phyloP scores from a whole-genome alignment of 2,797 vertebrate genomes.

The Pagetopsis macropterus region DNA sequence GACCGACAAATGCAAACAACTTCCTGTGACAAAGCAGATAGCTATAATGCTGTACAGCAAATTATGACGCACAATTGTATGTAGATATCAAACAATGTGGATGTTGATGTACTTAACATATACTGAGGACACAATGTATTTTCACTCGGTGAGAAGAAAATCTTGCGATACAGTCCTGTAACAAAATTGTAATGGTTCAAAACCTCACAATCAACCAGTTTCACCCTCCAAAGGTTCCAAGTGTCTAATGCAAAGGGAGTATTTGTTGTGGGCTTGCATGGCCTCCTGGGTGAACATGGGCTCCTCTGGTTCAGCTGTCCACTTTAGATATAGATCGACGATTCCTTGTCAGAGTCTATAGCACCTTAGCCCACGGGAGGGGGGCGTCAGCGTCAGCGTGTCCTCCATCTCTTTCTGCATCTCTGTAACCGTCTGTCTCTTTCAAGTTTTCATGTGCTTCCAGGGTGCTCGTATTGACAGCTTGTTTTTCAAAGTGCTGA shows the following conservation, averaged over 20 bases:
- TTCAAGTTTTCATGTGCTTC: constrained; percentile 37
- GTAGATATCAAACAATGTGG: constrained; percentile 8
- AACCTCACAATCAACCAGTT: not conserved
- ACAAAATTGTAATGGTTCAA: not conserved
- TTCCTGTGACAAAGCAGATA: constrained; percentile 35
- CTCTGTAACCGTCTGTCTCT: constrained; percentile 32
- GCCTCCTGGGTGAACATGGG: constrained; percentile 9
- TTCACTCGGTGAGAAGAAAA: not conserved
- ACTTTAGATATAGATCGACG: constrained; percentile 54
- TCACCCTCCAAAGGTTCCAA: not conserved
- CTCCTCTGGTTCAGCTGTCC: constrained; percentile 51
- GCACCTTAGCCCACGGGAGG: constrained; percentile 40
- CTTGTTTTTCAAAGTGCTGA: constrained; percentile 74
- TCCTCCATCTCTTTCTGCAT: constrained; percentile 36
- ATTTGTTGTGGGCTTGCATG: not conserved
- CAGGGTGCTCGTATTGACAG: constrained; percentile 67
- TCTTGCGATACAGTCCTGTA: not conserved
- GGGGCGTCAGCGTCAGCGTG: constrained; percentile 37
- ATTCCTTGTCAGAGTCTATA: constrained; percentile 49
- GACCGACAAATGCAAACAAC: constrained; percentile 33
- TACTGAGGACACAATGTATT: constrained; percentile 1
- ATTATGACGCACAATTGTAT: constrained; percentile 28
- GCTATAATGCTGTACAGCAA: constrained; percentile 9
- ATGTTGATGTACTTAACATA: constrained; percentile 7
- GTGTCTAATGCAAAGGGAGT: not conserved